Evolutionary conservation across 2,797 vertebrate genomes (phyloP).

Genomic region (Toxotes lorentzi): DNA sequence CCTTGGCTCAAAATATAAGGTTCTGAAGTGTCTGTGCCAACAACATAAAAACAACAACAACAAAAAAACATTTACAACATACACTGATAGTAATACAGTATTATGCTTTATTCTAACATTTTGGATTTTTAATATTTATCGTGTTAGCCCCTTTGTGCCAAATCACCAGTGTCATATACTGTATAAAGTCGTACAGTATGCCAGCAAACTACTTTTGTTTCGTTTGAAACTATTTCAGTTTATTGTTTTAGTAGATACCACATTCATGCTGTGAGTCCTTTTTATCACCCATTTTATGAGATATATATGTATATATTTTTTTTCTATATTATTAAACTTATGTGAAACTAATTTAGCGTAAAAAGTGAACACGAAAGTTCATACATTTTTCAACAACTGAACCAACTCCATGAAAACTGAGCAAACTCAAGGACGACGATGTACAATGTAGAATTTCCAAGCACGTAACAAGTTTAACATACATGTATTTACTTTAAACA

Average conservation of each 20-base stretch:
- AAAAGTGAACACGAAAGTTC: not conserved
- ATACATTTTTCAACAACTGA: not conserved
- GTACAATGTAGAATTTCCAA: too few relatives aligned
- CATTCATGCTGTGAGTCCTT: too few relatives aligned
- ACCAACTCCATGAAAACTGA: not conserved
- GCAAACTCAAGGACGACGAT: too few relatives aligned
- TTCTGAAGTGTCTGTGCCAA: conserved; percentile 41
- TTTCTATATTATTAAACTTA: too few relatives aligned
- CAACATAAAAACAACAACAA: conserved; percentile 12
- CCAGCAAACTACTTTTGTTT: conserved; percentile 23
- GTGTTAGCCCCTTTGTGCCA: not conserved
- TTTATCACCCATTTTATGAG: too few relatives aligned
- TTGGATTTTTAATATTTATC: not conserved
- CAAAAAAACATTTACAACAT: conserved; percentile 9
- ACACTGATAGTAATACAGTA: not conserved
- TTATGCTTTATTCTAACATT: not conserved
- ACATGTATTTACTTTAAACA: not conserved
- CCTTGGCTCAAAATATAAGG: conserved; percentile 45
- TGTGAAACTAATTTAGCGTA: too few relatives aligned
- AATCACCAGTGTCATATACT: not conserved
- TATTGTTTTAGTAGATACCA: conserved; percentile 16
- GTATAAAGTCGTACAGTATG: not conserved
- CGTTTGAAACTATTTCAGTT: conserved; percentile 1
- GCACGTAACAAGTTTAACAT: not conserved
- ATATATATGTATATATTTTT: too few relatives aligned